phyloP scores from a whole-genome alignment of 2,888 invertebrate genomes.

The Ganaspis brasiliensis region DNA sequence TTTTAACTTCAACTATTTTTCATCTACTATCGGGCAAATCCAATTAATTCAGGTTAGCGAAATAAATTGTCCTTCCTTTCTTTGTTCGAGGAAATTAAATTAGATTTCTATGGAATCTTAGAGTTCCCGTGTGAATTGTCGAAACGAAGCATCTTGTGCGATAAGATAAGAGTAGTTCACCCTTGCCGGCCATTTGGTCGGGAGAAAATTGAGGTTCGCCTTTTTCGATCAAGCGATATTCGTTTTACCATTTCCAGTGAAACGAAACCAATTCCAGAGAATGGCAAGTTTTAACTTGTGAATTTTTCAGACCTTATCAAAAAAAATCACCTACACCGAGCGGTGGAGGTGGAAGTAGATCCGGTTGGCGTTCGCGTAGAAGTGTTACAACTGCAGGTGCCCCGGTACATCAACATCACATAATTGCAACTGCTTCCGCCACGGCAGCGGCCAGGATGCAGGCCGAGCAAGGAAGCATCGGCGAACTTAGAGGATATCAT shows the following conservation, averaged over 20 bases:
- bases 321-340: slow-evolving; percentile 80
- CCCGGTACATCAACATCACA: slow-evolving; percentile 77
- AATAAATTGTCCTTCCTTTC: no score
- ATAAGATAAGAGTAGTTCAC: slow-evolving; percentile 13
- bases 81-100: background rate
- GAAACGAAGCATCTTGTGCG: slow-evolving; percentile 24
- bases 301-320: slow-evolving; percentile 75
- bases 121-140: slow-evolving; percentile 1
- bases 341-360: slow-evolving; percentile 74
- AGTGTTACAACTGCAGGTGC: slow-evolving; percentile 78
- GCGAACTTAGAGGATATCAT: slow-evolving; percentile 94
- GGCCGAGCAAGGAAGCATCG: slow-evolving; percentile 95
- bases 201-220: slow-evolving; percentile 33
- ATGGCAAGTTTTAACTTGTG: background rate
- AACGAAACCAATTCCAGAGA: background rate
- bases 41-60: no score
- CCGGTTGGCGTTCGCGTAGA: slow-evolving; percentile 78
- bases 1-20: no score
- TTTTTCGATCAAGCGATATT: background rate
- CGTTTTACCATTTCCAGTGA: background rate
- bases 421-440: slow-evolving; percentile 78
- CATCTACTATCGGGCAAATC: no score
- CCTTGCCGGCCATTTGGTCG: background rate
- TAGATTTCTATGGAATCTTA: slow-evolving; percentile 26
- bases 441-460: slow-evolving; percentile 88